These are phyloP conservation scores for Eupithecia exiguata DNA, from an alignment of 2,888 invertebrate species.

Conservation along the genomic window DNA sequence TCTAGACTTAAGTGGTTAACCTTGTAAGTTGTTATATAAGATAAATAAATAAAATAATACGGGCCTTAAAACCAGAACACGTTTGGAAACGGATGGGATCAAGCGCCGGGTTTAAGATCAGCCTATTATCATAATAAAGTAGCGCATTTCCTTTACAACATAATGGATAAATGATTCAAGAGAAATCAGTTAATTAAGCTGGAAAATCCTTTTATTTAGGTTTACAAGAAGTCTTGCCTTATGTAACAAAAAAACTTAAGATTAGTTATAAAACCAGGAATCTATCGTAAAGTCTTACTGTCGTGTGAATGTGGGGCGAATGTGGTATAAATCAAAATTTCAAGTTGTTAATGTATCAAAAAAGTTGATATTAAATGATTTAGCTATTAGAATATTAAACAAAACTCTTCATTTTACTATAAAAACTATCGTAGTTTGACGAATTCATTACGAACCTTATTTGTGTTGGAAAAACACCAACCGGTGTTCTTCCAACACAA, in stretches of 20 bases:
- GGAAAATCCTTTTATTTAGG: not conserved
- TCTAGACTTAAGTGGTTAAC: no score
- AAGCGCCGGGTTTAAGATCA: conserved; percentile 54
- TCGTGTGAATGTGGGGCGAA: no score
- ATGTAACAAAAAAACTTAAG: not conserved
- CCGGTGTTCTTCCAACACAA: no score
- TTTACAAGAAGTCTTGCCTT: not conserved
- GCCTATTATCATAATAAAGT: conserved; percentile 63
- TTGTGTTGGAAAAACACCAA: no score
- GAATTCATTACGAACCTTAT: no score
- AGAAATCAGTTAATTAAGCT: not conserved
- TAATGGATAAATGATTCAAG: not conserved
- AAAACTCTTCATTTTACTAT: not conserved
- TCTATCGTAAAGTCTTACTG: no score
- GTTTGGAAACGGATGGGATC: conserved; percentile 55
- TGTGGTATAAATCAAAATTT: no score
- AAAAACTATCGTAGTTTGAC: no score
- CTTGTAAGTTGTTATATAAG: no score
- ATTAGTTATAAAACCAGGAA: no score
- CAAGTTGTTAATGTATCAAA: not conserved
- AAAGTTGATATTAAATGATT: not conserved
- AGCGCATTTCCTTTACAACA: conserved; percentile 56
- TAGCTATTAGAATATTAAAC: not conserved
- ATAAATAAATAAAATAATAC: no score
- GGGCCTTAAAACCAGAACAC: conserved; percentile 59